These are phyloP conservation scores for Biston betularia DNA, from an alignment of 2,888 invertebrate species.

Conservation along the genomic window DNA sequence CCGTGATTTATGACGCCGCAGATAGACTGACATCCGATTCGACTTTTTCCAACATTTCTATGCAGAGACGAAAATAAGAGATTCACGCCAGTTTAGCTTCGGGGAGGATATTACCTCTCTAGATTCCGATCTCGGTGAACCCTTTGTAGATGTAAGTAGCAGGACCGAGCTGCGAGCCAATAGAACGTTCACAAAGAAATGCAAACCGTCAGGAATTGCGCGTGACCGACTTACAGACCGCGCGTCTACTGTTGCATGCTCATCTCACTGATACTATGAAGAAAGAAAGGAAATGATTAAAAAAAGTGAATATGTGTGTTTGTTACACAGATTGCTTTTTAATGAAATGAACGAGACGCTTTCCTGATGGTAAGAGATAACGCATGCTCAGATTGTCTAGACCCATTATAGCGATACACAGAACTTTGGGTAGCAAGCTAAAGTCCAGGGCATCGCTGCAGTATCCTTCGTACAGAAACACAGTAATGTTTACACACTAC, in stretches of 20 bases:
- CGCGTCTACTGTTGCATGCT: neutral
- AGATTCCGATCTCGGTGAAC: conserved; percentile 68
- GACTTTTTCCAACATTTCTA: conserved; percentile 58
- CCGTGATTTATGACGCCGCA: conserved; percentile 65
- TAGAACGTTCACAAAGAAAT: neutral
- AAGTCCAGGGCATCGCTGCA: no score
- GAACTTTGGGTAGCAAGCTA: no score
- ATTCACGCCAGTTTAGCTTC: conserved; percentile 58
- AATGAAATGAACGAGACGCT: no score
- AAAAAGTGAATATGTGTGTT: no score
- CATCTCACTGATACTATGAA: no score
- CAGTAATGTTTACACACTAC: no score
- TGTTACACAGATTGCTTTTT: no score
- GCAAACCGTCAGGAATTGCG: neutral
- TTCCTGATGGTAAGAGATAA: no score
- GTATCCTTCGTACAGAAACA: no score
- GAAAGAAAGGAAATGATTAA: no score
- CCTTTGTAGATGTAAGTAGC: conserved; percentile 51
- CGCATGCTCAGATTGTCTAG: no score
- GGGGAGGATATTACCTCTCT: conserved; percentile 73
- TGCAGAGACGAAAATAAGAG: conserved; percentile 52
- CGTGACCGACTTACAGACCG: neutral
- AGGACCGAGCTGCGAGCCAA: conserved; percentile 19
- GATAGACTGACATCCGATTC: conserved; percentile 53
- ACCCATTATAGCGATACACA: no score